Conservation (phyloP, 2,797 vertebrate genomes). For the Darevskia mixta region DNA sequence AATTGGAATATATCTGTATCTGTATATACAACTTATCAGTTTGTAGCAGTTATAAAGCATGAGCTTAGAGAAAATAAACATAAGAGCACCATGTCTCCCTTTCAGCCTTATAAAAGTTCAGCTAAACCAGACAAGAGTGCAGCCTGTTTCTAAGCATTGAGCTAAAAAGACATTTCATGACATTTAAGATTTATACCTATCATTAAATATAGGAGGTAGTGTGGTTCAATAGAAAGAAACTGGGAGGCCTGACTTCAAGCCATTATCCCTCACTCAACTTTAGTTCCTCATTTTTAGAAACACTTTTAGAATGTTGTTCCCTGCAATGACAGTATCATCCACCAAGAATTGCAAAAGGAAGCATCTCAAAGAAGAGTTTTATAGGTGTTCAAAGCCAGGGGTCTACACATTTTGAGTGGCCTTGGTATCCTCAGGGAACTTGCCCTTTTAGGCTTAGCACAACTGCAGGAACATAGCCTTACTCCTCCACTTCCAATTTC, state of each 20-base stretch:
- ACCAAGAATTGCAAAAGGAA: neutral
- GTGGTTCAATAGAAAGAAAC: neutral
- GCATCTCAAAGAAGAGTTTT: neutral
- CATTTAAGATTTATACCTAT: conserved; percentile 6
- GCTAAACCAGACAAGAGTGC: neutral
- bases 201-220: neutral
- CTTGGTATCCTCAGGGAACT: neutral
- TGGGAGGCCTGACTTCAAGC: neutral
- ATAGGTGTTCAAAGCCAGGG: neutral
- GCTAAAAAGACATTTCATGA: neutral
- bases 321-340: neutral
- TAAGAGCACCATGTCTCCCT: neutral
- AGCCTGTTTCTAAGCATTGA: neutral
- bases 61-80: neutral
- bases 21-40: neutral
- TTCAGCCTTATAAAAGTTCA: neutral
- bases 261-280: neutral
- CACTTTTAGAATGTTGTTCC: neutral
- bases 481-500: neutral
- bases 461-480: neutral
- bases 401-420: neutral
- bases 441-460: neutral
- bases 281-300: neutral
- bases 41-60: neutral
- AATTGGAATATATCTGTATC: conserved; percentile 26